Evolutionary conservation across 2,113 vertebrate genomes (phyloP).

Genomic region (Apodemus sylvaticus): DNA sequence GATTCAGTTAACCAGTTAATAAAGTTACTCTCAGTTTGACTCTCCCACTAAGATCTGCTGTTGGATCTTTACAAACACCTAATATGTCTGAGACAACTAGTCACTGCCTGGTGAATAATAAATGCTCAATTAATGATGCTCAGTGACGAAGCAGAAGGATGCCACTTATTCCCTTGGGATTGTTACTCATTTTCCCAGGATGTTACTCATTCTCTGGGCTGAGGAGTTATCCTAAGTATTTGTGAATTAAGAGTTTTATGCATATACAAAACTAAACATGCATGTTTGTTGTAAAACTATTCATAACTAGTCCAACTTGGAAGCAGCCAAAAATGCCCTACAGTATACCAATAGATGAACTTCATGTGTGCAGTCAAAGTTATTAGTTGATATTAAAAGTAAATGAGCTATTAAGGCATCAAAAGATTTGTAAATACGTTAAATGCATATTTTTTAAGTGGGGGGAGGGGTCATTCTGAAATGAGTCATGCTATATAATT

Average conservation of each 20-base stretch:
- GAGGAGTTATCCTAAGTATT: not conserved
- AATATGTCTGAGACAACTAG: not conserved
- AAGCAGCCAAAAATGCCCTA: not conserved
- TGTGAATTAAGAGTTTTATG: not conserved
- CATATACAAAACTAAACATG: not conserved
- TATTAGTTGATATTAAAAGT: not conserved
- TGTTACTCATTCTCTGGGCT: not conserved
- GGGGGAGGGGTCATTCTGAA: not conserved
- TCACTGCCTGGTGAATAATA: not conserved
- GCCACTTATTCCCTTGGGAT: not conserved
- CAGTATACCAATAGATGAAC: not conserved
- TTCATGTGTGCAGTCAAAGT: not conserved
- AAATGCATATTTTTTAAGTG: constrained; percentile 11
- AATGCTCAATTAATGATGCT: not conserved
- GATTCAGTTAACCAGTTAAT: not conserved
- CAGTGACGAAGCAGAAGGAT: not conserved
- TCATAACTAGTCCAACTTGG: not conserved
- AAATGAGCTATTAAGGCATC: not conserved
- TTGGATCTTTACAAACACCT: not conserved
- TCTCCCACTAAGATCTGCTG: not conserved
- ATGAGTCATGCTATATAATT: not conserved
- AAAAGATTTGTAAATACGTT: not conserved
- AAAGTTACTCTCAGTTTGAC: not conserved
- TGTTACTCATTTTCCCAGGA: not conserved
- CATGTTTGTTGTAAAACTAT: not conserved